Base-by-base conservation (phyloP, 2,113 vertebrate genomes). In the Eulemur macaco region DNA sequence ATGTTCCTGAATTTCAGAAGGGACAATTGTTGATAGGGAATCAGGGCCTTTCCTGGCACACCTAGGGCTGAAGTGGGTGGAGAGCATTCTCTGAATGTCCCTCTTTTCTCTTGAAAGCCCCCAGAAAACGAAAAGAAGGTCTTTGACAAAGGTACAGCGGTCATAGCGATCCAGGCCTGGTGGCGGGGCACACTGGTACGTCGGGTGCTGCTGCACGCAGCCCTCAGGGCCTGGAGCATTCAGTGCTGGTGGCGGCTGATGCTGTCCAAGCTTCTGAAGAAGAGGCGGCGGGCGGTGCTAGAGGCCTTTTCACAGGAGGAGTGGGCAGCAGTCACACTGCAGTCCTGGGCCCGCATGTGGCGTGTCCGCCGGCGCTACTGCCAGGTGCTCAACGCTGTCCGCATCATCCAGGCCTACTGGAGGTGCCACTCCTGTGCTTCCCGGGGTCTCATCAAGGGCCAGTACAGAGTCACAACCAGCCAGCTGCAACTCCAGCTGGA, bases 391-490 rank as follows among this genome's bases (percentile, higher is more conserved):
- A 76, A n/a, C 0, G 97, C 96, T 0, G 96, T 68, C 66, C 29
- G 45, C 8, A 54, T 97, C 68, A 98, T 98, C 86, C 98, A 98
- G 81, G 45, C 82, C 8, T 42, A 25, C 31, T 98, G 98, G 98
- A 29, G 94, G 56, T 74, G 94, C 47, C 95, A 66, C 18, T 3
- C 45, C 77, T 94, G 93, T 3, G 1, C 66, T 9, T 80, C 95
- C 9, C 42, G 25, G 25, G 96, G 97, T 9, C 23, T 96, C 93
- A 91, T 97, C 29, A 96, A 89, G 58, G 97, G 97, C 78, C 95
- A 94, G 1, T 97, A 97, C 83, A 80, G 50, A 21, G 87, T 97
- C 68, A 89, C 86, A 0, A 69, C 95, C 82, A 93, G 81, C 63
- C 93, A 97, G 86, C 92, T 98, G 69, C 93, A 97, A 13, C 77